These are phyloP conservation scores for Notiomystis cincta DNA, from an alignment of 2,113 vertebrate species.

Conservation along the genomic window DNA sequence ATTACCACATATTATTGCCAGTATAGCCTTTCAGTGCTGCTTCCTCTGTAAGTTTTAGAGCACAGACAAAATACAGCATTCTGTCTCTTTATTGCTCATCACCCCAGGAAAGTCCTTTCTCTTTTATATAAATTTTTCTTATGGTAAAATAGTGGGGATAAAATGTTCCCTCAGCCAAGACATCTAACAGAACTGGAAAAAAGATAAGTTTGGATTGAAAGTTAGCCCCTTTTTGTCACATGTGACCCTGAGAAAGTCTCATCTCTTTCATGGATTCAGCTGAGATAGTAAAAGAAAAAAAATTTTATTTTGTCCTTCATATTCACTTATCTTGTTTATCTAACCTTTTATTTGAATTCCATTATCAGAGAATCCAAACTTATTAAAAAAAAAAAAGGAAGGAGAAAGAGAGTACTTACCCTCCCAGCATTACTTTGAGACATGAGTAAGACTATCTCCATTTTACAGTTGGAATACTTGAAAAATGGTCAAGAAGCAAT, in stretches of 20 bases:
- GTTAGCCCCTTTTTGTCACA: not conserved
- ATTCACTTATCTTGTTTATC: not conserved
- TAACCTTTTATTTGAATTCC: not conserved
- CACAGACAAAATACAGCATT: not conserved
- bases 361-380: not conserved
- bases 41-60: not conserved
- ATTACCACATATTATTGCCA: not conserved
- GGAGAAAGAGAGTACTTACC: not conserved
- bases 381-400: not conserved
- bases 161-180: not conserved
- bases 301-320: not conserved
- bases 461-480: not conserved
- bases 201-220: not conserved
- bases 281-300: not conserved
- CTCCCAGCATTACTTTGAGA: not conserved
- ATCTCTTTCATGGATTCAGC: not conserved
- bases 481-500: not conserved
- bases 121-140: not conserved
- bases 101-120: not conserved
- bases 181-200: not conserved
- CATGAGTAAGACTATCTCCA: not conserved
- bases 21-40: not conserved
- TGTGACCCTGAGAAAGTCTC: rapidly evolving
- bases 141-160: not conserved
- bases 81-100: not conserved